Percentiles rank a stretch among this genome's conserved stretches.
These are phyloP conservation scores for Ctenopoma kingsleyae DNA, from an alignment of 2,797 vertebrate genomes.

Conservation along the genomic window DNA sequence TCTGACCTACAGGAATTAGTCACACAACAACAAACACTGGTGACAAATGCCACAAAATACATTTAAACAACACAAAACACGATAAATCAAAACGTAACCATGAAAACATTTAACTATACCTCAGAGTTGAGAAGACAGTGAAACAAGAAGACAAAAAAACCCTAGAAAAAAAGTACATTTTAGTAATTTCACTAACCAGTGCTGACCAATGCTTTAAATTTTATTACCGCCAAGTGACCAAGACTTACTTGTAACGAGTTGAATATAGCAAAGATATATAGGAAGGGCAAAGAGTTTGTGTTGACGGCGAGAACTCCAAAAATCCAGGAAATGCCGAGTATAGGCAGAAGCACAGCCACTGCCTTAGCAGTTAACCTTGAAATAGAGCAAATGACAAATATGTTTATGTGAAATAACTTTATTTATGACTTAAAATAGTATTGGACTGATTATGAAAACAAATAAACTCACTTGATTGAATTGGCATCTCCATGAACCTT, in stretches of 20 bases:
- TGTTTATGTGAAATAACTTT: background rate
- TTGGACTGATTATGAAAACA: conserved; percentile 3
- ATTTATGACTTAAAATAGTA: background rate
- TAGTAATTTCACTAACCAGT: conserved; percentile 14
- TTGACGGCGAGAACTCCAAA: conserved; percentile 96
- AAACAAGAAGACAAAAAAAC: conserved; percentile 98
- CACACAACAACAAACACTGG: background rate
- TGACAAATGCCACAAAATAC: background rate
- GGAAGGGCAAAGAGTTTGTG: conserved; percentile 89
- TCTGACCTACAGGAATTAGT: conserved; percentile 87
- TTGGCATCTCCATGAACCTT: conserved; percentile 93
- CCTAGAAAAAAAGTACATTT: conserved; percentile 79
- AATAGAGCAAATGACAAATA: conserved; percentile 20
- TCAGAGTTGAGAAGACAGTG: conserved; percentile 98
- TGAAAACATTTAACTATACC: conserved; percentile 78
- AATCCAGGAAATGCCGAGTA: conserved; percentile 96
- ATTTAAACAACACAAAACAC: background rate
- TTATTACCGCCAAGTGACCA: background rate
- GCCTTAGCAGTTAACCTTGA: conserved; percentile 93
- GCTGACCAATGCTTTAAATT: background rate
- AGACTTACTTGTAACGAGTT: conserved; percentile 93
- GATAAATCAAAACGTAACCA: background rate
- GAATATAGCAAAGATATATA: conserved; percentile 94
- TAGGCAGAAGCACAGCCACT: conserved; percentile 94
- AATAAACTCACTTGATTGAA: conserved; percentile 91